A percentile compares a stretch with the other conserved stretches of the same genome.
Evolutionary conservation across 2,113 vertebrate species (phyloP).

Genomic region (Megalops atlanticus): DNA sequence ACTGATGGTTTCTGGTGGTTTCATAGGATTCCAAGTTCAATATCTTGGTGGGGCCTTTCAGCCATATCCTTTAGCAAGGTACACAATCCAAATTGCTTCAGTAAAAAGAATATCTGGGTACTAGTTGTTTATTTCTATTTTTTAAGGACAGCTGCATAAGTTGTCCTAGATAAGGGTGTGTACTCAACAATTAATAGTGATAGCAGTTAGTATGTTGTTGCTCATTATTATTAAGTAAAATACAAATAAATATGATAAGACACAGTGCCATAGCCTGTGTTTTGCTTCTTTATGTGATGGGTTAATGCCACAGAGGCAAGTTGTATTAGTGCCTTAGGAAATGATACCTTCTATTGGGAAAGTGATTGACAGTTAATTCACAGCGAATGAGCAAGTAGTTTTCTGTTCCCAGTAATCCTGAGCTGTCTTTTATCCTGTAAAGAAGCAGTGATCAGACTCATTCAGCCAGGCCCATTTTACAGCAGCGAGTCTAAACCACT

Average conservation of each 20-base stretch:
- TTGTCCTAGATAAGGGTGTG: not conserved
- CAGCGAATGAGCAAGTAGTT: not conserved
- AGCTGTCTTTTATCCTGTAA: not conserved
- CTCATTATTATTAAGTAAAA: no score
- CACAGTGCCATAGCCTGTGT: not conserved
- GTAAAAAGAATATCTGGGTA: not conserved
- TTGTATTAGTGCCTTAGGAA: not conserved
- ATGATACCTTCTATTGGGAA: not conserved
- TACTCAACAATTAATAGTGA: not conserved
- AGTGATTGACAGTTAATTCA: slow-evolving; percentile 2
- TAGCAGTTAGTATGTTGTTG: no score
- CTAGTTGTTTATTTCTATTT: no score
- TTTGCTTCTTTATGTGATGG: not conserved
- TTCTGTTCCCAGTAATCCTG: not conserved
- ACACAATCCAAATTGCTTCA: not conserved
- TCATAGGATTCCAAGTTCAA: not conserved
- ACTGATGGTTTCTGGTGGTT: not conserved
- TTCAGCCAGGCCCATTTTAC: not conserved
- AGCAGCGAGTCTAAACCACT: not conserved
- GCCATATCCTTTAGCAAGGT: not conserved
- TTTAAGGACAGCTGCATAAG: not conserved
- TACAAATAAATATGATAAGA: no score
- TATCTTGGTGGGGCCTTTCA: not conserved
- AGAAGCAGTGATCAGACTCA: not conserved
- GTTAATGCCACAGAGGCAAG: not conserved